Conservation (phyloP, 1,140 invertebrate species). For the Apolygus lucorum region DNA sequence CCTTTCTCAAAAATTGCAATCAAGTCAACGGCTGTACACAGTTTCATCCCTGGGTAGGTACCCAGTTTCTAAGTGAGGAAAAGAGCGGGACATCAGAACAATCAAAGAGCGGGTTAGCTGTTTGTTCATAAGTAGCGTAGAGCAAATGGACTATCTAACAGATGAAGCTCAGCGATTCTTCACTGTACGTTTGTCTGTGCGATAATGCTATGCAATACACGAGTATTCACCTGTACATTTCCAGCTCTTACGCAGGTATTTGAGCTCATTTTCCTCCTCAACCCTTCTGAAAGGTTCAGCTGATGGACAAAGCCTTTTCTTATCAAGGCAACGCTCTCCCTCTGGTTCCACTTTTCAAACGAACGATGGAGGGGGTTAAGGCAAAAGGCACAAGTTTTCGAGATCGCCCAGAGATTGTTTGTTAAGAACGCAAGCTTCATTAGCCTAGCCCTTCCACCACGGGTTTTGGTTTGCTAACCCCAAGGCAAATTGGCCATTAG, state of each 20-base stretch:
- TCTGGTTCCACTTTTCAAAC: neutral
- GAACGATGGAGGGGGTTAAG: neutral
- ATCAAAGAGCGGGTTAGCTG: too few relatives aligned
- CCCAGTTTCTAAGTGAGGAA: too few relatives aligned
- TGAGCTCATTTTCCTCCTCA: neutral
- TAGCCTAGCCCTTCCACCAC: neutral
- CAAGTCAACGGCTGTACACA: too few relatives aligned
- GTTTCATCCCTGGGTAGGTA: too few relatives aligned
- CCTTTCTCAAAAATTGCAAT: too few relatives aligned
- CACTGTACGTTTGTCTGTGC: too few relatives aligned
- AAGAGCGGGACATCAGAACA: too few relatives aligned
- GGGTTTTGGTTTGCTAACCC: neutral
- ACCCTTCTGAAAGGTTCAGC: neutral
- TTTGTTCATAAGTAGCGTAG: too few relatives aligned
- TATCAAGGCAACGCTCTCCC: neutral
- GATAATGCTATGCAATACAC: neutral
- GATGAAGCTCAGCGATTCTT: too few relatives aligned
- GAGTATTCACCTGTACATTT: neutral
- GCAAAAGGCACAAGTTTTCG: constrained; percentile 9
- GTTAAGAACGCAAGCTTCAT: constrained; percentile 16
- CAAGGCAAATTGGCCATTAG: constrained; percentile 13
- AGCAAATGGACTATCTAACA: too few relatives aligned
- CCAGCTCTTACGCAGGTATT: neutral
- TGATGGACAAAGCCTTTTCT: neutral
- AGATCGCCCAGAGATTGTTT: constrained; percentile 4